Conservation (phyloP, 2,797 vertebrate species). For the Phaenicophaeus curvirostris region DNA sequence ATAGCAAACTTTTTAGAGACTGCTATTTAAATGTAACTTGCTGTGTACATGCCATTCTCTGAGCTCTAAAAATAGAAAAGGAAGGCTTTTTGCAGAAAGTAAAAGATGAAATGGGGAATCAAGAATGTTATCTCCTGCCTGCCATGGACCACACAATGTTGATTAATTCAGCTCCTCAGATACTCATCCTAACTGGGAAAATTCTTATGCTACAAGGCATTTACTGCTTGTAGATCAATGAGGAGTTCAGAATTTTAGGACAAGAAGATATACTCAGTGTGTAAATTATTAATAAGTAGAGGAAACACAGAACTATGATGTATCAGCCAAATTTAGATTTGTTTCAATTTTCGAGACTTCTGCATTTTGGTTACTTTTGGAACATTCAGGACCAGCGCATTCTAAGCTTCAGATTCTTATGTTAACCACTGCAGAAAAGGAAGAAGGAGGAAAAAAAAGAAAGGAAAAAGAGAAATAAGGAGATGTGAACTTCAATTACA, state of each 20-base stretch:
- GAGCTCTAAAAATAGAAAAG: not conserved
- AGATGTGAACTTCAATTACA: not conserved
- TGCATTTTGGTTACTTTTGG: not conserved
- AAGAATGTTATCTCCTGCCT: slow-evolving; percentile 7
- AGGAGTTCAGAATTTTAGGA: not conserved
- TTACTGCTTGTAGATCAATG: not conserved
- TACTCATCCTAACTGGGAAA: not conserved
- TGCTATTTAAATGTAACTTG: not conserved
- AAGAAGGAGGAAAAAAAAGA: not conserved
- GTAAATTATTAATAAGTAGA: not conserved
- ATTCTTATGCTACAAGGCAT: not conserved
- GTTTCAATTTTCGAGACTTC: not conserved
- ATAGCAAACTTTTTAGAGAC: not conserved
- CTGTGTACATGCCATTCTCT: not conserved
- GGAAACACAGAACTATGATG: not conserved
- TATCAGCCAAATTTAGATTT: not conserved
- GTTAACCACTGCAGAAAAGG: not conserved
- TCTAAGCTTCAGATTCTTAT: not conserved
- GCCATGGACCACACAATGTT: not conserved
- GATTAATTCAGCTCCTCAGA: not conserved
- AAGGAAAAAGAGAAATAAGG: not conserved
- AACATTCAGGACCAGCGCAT: too few species aligned
- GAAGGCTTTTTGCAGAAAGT: not conserved
- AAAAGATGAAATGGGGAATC: not conserved
- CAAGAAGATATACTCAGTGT: not conserved